Base-by-base conservation (phyloP, 1,140 invertebrate genomes). In the Trichonephila inaurata region DNA sequence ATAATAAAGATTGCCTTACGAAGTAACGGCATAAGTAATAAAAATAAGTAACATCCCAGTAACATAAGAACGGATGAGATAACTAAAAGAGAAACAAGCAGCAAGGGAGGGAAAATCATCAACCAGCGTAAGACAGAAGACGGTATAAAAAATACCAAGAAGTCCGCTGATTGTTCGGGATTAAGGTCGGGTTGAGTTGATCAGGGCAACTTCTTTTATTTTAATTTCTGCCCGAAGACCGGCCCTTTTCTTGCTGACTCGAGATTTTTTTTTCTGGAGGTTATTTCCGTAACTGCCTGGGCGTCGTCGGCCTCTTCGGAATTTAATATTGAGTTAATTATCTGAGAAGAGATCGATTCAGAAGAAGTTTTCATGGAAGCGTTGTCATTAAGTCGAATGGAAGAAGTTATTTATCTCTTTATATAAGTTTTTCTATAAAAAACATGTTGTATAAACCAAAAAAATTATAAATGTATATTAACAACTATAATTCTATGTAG, bases 121-220 rank as follows among this genome's bases (percentile, higher is more conserved):
- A 77, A 33, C 33, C 33, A 66, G 87, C 61, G n/a, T 21, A 89
- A 89, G 58, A 62, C 58, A 33, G 58, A 33, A 89, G 62, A 64
- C 19, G 40, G 19, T 21, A 40, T 44, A 66, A 6, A 72, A 86
- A 86, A n/a, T 33, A 77, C 6, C 14, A 77, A 77, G 28, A 28
- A 77, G 72, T 33, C 28, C 24, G 85, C 85, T 87, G 85, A 87
- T 87, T 87, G 85, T 64, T 64, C 33, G 51, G 72, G 89, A 90
- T 90, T 90, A 81, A 51, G 89, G 40, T 51, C 19, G 44, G 87
- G 87, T 14, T 72, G 64, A 89, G 62, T 89, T 51, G 87, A 64
- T 72, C 33, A 90, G 40, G 69, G 51, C n/a, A 90, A 60, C 51
- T 90, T 81, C 89, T 90, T 90, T 90, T 90, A 90, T 90, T 81